Evolutionary conservation across 2,797 vertebrate species (phyloP).

Genomic region (Percopsis omiscomaycus): DNA sequence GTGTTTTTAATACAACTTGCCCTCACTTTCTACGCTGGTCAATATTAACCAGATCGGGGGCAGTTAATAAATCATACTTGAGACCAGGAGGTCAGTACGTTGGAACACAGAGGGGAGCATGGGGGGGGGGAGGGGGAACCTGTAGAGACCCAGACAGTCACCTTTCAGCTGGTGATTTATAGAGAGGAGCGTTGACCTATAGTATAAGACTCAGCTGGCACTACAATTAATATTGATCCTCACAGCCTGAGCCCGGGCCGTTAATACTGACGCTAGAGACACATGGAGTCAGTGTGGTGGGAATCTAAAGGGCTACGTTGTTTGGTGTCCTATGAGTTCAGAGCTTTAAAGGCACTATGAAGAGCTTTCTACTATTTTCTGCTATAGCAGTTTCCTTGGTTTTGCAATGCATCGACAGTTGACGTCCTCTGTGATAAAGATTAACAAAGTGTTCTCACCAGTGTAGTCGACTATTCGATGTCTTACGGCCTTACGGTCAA

Average conservation of each 20-base stretch:
- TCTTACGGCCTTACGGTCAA: no score
- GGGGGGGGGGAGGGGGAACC: constrained; percentile 27
- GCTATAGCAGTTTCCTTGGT: no score
- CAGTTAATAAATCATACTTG: constrained; percentile 64
- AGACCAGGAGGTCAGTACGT: constrained; percentile 53
- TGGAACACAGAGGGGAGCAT: constrained; percentile 45
- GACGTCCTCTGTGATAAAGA: no score
- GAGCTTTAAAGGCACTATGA: neutral
- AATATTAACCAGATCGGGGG: constrained; percentile 66
- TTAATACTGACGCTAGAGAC: constrained; percentile 42
- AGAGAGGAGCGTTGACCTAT: constrained; percentile 67
- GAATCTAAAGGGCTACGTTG: constrained; percentile 6
- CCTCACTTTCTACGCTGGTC: constrained; percentile 40
- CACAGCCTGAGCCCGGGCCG: constrained; percentile 33
- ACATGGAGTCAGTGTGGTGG: neutral
- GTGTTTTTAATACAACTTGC: constrained; percentile 13
- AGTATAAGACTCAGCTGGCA: constrained; percentile 59
- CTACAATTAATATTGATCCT: constrained; percentile 74
- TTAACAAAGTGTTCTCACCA: no score
- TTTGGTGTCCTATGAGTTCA: neutral
- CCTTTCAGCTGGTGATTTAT: constrained; percentile 74
- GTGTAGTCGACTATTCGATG: no score
- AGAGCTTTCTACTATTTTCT: no score
- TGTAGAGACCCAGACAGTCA: constrained; percentile 63
- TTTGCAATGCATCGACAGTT: no score